These are phyloP conservation scores for Sceliomorpha sp. DNA, from an alignment of 2,888 invertebrate species.

Conservation along the genomic window DNA sequence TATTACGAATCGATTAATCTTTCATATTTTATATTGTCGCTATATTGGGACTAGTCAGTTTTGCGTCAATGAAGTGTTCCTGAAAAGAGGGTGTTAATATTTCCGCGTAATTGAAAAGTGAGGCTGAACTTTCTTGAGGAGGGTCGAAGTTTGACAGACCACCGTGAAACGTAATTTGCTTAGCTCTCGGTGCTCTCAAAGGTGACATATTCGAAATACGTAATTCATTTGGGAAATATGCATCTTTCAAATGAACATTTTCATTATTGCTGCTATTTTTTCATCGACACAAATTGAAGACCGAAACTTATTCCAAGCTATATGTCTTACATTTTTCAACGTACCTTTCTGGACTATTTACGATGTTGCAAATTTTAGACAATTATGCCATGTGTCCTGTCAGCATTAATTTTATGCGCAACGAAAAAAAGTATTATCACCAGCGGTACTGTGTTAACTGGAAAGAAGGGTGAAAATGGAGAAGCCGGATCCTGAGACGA, in stretches of 20 bases:
- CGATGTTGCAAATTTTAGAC: too few species aligned
- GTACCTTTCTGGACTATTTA: too few species aligned
- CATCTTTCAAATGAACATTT: too few species aligned
- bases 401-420: constrained; percentile 37
- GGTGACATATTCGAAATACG: constrained; percentile 21
- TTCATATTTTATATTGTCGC: constrained; percentile 76
- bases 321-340: too few species aligned
- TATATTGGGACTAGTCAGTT: constrained; percentile 66
- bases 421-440: constrained; percentile 44
- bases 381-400: constrained; percentile 30
- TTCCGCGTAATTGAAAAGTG: constrained; percentile 43
- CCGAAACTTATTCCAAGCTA: too few species aligned
- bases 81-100: constrained; percentile 38
- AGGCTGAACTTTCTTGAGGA: constrained; percentile 38
- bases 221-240: too few species aligned
- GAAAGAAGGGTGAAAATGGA: constrained; percentile 41
- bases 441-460: constrained; percentile 2
- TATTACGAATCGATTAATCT: constrained; percentile 78
- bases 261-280: too few species aligned
- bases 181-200: constrained; percentile 4
- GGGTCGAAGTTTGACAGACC: constrained; percentile 29
- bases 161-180: constrained; percentile 27
- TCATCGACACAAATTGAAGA: too few species aligned
- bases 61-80: constrained; percentile 32
- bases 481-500: constrained; percentile 42